Conservation (phyloP, 2,797 vertebrate species). For the Enteromius trimaculatus region DNA sequence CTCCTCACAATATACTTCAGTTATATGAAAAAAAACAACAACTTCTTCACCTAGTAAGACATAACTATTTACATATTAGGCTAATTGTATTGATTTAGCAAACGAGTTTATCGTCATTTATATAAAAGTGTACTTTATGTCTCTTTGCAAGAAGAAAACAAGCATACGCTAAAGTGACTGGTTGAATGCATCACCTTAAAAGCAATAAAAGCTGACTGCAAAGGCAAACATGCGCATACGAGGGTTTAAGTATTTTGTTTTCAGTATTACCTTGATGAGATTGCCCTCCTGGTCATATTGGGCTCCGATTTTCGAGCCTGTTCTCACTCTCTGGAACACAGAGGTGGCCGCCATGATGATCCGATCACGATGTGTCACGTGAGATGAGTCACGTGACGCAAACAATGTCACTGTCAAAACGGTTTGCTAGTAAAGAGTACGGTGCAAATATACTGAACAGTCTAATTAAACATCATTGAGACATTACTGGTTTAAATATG, state of each 20-base stretch:
- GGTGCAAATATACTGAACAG: neutral
- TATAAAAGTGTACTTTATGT: neutral
- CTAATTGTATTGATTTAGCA: neutral
- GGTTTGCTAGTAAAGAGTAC: neutral
- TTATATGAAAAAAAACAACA: neutral
- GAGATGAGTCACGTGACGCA: conserved; percentile 28
- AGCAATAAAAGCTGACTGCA: neutral
- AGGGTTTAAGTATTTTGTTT: neutral
- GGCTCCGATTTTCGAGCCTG: conserved; percentile 77
- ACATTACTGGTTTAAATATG: neutral
- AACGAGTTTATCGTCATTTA: neutral
- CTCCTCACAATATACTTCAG: neutral
- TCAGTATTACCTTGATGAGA: conserved; percentile 74
- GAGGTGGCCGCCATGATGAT: conserved; percentile 68
- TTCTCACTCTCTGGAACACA: conserved; percentile 77
- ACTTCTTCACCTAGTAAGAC: neutral
- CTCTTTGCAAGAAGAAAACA: neutral
- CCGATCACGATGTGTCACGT: conserved; percentile 38
- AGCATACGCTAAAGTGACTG: neutral
- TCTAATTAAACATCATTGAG: neutral
- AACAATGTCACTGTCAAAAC: neutral
- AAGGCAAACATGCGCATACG: neutral
- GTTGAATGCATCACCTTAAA: neutral
- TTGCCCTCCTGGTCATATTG: conserved; percentile 83
- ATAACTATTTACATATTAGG: neutral